Evolutionary conservation across 2,113 vertebrate genomes (phyloP), one percentile per base, ranked within the genome.

Genomic region (Ginglymostoma cirratum): DNA sequence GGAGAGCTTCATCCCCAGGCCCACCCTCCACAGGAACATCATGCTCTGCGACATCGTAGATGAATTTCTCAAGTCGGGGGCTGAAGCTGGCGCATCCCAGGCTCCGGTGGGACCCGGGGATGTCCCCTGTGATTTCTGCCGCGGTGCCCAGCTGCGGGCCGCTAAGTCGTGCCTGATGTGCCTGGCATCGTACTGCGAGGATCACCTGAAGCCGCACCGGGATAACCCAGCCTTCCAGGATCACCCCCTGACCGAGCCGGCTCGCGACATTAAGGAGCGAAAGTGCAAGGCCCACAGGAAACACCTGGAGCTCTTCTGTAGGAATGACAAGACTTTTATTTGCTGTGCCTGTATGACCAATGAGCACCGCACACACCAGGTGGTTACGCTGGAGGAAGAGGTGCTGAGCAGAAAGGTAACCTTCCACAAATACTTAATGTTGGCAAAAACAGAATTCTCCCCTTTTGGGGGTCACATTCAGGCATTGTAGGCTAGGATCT

Each of bases 161-260:
- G 96, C 97, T 17, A 98, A 98, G 86, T 99, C 98, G 96, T 99
- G 99, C 97, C 97, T 99, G 96, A 97, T 97, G 30, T 99, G 99
- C 95, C 97, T 99, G 97, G 98, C 98, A 83, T 99, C 99, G 1
- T 99, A 98, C 97, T 99, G 99, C 94, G 97, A 97, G 0, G 85
- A 96, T 15, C 99, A 99, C 97, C 97, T 99, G 96, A 98, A 98
- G 96, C 98, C 98, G 3, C 99, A 99, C 96, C 96, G 97, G 23
- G 98, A 97, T 69, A 97, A 98, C 96, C 97, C 98, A 30, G 97
- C 98, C 0, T 97, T 99, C 96, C 98, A 98, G 94, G 96, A 97
- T 14, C 99, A 99, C 78, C 98, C 99, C 96, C 98, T 99, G 96
- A 98, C 98, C 24, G 96, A 97, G 2, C 98, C 99, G 48, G 98